phyloP scores from a whole-genome alignment of 2,888 invertebrate species.

The Nyleta sp. region DNA sequence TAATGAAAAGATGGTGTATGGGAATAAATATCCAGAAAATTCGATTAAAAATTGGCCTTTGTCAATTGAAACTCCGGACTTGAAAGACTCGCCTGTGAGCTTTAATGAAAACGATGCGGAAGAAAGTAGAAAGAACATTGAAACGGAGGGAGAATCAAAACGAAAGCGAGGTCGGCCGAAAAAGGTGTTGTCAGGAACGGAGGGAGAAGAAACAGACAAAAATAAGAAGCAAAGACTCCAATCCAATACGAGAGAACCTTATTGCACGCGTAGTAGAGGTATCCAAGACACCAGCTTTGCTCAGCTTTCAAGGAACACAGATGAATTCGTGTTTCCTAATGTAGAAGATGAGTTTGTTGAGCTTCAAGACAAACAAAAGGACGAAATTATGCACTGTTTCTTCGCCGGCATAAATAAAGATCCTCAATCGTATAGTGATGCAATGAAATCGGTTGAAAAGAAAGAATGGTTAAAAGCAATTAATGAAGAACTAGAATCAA shows the following conservation, averaged over 20 bases:
- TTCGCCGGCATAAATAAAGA: too few species aligned
- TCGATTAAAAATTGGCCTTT: not conserved
- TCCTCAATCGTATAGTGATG: too few species aligned
- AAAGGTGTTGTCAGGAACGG: conserved; percentile 1
- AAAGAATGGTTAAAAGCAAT: too few species aligned
- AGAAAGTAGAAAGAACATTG: not conserved
- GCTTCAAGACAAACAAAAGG: too few species aligned
- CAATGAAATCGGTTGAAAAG: too few species aligned
- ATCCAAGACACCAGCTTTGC: not conserved
- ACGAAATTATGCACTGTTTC: too few species aligned
- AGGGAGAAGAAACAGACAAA: not conserved
- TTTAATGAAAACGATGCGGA: not conserved
- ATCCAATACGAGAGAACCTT: not conserved
- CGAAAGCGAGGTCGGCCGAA: conserved; percentile 1
- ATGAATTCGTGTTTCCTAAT: not conserved
- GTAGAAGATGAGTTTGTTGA: not conserved
- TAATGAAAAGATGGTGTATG: not conserved
- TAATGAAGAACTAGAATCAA: too few species aligned
- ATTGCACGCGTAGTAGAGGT: not conserved
- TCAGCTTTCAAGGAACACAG: not conserved
- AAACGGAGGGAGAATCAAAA: not conserved
- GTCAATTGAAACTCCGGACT: not conserved
- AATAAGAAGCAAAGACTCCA: not conserved
- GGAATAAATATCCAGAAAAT: not conserved
- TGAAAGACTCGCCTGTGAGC: not conserved